Base-by-base conservation (phyloP, 92 coral and sea anemone genomes). In the Anthopleura xanthogrammica region DNA sequence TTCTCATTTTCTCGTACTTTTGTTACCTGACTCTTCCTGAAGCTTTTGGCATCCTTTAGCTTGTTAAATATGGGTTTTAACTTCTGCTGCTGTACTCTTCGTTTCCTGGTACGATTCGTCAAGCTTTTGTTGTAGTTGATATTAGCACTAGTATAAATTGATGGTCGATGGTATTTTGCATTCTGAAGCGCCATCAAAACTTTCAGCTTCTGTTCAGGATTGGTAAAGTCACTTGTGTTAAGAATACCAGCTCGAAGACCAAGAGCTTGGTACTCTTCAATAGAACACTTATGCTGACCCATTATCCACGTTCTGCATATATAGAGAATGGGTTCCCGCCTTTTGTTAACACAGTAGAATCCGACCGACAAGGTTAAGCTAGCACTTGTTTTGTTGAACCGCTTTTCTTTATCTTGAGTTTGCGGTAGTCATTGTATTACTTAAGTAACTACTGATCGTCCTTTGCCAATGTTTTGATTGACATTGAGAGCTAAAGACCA, bases 161-260 rank as follows among this genome's bases (percentile, higher is more conserved):
- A 36, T 20, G 93, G 93, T 9, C 91, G 88, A 66, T 87, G 89
- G 23, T 65, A 83, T 76, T 78, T 85, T 46, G 91, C 93, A 50
- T 90, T 90, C 16, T 73, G 80, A 11, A 84, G 86, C 41, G 89
- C 82, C 82, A 90, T 60, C 12, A 79, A 1, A 17, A 41, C 75
- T 64, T 72, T 46, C 2, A 60, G 55, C 41, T 79, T 79, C 46
- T 79, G 83, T 5, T 64, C 83, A 3, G 68, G 48, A 79, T 57
- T 79, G 36, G 1, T 29, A 60, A 60, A 20, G n/a, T 36, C 75
- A 16, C n/a, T 62, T 5, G 23, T 79, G 19, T 46, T 41, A 7
- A 74, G 77, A 23, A 79, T 48, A 19, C 75, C 83, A 36, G 75
- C 75, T 64, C 83, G 23, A 14, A 79, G 55, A 11, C 54, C 83